Percentiles rank a stretch among this genome's conserved stretches.
Conservation (phyloP, 37 sponge, comb jelly and placozoan species). For the Corticium candelabrum region DNA sequence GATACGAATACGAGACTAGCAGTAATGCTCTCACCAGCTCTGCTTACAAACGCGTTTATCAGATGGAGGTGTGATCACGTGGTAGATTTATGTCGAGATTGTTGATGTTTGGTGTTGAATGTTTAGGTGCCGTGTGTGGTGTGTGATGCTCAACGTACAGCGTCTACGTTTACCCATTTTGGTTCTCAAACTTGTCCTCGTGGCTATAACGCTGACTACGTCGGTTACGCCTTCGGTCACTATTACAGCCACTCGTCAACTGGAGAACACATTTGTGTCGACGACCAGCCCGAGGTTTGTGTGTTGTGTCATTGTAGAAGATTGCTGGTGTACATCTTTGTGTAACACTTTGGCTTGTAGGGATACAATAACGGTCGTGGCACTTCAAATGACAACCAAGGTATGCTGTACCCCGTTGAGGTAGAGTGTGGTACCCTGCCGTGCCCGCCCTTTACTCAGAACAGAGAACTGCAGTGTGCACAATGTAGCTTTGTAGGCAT, state of each 20-base stretch:
- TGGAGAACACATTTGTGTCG: not conserved
- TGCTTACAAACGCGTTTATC: not conserved
- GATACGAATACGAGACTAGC: slow-evolving; percentile 5
- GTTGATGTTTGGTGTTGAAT: no score
- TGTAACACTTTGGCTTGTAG: not conserved
- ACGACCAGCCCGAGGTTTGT: not conserved
- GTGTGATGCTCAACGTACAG: not conserved
- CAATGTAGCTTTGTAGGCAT: not conserved
- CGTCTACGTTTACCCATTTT: not conserved
- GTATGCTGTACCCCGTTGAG: not conserved
- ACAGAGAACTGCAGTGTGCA: not conserved
- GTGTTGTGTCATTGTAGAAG: not conserved
- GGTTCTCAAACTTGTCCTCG: not conserved
- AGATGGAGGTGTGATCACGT: not conserved
- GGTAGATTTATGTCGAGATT: no score
- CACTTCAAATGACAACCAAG: not conserved
- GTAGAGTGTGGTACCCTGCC: not conserved
- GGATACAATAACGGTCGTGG: not conserved
- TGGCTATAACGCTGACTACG: not conserved
- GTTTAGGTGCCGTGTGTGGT: not conserved
- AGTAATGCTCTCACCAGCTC: not conserved
- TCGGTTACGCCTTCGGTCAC: not conserved
- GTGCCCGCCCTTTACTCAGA: not conserved
- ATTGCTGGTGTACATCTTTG: no score
- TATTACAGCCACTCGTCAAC: not conserved